phyloP scores from a whole-genome alignment of 2,888 invertebrate species.

The Tipula vernalis region DNA sequence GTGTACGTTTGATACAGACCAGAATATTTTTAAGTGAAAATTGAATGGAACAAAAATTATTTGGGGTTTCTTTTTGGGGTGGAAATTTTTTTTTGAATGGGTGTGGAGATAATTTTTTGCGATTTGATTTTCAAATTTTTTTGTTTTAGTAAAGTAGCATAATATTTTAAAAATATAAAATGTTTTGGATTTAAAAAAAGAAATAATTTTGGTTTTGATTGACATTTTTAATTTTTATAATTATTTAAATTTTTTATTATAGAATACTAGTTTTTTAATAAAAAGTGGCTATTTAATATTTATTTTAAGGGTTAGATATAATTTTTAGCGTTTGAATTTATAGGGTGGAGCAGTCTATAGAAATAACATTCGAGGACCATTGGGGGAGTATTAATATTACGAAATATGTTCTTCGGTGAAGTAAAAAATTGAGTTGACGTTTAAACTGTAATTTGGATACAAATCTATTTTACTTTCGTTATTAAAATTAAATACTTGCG shows the following conservation, averaged over 20 bases:
- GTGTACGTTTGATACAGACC: background rate
- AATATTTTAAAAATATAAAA: background rate
- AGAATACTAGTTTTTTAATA: background rate
- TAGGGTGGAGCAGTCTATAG: background rate
- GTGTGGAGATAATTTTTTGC: background rate
- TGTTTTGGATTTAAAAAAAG: background rate
- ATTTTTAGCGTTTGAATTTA: background rate
- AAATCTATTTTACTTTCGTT: too few species aligned
- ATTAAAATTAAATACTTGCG: too few species aligned
- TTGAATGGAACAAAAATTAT: background rate
- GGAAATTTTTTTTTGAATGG: background rate
- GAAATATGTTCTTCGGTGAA: too few species aligned
- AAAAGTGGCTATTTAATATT: background rate
- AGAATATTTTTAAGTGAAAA: background rate
- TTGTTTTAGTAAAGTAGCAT: background rate
- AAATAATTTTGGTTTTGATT: background rate
- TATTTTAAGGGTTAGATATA: background rate
- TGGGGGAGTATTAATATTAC: too few species aligned
- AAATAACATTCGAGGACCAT: too few species aligned
- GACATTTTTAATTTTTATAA: background rate
- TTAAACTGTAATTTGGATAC: too few species aligned
- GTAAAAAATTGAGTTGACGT: too few species aligned
- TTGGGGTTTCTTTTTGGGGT: background rate
- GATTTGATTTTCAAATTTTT: background rate
- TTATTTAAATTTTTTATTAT: background rate